These are phyloP conservation scores for Anthonomus grandis DNA, from an alignment of 1,140 invertebrate genomes.

Conservation along the genomic window DNA sequence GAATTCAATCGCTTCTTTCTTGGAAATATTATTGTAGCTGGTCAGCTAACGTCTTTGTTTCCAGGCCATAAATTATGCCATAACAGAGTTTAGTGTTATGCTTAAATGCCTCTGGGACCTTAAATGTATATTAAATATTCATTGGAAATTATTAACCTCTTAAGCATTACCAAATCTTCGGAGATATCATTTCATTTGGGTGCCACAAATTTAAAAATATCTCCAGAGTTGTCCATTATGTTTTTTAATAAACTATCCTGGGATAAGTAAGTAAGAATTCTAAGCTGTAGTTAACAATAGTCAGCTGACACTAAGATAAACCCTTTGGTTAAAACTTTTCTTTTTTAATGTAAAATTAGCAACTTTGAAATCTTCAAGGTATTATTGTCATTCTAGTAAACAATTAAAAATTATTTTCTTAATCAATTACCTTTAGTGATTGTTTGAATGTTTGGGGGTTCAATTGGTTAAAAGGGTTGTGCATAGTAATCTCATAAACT, in stretches of 20 bases:
- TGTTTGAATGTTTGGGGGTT: no score
- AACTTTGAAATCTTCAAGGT: constrained; percentile 74
- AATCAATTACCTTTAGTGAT: no score
- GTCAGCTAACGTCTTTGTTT: constrained; percentile 77
- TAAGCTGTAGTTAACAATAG: constrained; percentile 93
- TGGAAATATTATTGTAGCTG: constrained; percentile 74
- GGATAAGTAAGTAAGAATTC: constrained; percentile 89
- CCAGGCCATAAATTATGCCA: constrained; percentile 98
- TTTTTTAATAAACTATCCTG: constrained; percentile 68
- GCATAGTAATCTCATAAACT: no score
- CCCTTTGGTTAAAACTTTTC: constrained; percentile 51
- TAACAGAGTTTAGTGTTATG: constrained; percentile 87
- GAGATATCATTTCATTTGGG: constrained; percentile 72
- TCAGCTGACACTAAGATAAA: constrained; percentile 82
- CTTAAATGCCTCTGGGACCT: constrained; percentile 73
- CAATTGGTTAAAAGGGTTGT: no score
- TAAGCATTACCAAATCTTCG: constrained; percentile 56
- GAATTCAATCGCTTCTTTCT: constrained; percentile 76
- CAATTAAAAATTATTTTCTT: no score
- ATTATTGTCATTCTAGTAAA: no score
- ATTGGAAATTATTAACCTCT: constrained; percentile 7
- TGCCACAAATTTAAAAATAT: constrained; percentile 87
- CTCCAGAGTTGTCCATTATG: constrained; percentile 69
- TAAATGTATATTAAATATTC: not conserved
- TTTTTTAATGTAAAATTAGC: constrained; percentile 44